Percentiles rank a stretch among this genome's conserved stretches.
Conservation (phyloP, 1,140 invertebrate species). For the Hyles euphorbiae region DNA sequence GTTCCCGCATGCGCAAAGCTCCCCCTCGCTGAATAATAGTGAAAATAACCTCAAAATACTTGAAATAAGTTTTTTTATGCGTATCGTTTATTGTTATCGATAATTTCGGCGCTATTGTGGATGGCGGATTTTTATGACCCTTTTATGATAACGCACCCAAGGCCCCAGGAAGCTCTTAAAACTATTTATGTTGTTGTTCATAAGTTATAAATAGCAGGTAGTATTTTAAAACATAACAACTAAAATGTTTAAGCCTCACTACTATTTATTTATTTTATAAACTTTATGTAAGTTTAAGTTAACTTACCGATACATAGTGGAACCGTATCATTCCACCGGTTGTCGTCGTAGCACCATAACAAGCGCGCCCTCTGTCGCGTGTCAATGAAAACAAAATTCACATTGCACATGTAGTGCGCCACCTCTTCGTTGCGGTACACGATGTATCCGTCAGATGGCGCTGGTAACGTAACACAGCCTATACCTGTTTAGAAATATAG, state of each 20-base stretch:
- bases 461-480: conserved; percentile 75
- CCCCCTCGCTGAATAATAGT: conserved; percentile 12
- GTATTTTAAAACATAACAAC: no score
- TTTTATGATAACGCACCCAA: conserved; percentile 21
- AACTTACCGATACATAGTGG: conserved; percentile 78
- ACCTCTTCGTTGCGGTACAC: conserved; percentile 74
- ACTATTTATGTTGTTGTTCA: neutral
- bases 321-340: conserved; percentile 77
- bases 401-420: conserved; percentile 78
- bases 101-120: conserved; percentile 23
- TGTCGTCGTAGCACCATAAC: conserved; percentile 75
- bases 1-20: conserved; percentile 41
- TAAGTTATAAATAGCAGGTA: conserved; percentile 19
- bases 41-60: conserved; percentile 30
- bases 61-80: conserved; percentile 31
- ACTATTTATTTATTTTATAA: no score
- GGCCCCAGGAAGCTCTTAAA: conserved; percentile 13
- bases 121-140: conserved; percentile 24
- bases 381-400: conserved; percentile 77
- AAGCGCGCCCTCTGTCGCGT: conserved; percentile 68
- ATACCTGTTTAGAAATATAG: conserved; percentile 61
- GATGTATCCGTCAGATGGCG: conserved; percentile 78
- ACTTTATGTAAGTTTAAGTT: no score
- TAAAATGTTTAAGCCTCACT: no score
- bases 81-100: conserved; percentile 30